Evolutionary conservation across 2,888 invertebrate species (phyloP), one percentile per base, ranked within the genome.

Genomic region (Agrochola lota): DNA sequence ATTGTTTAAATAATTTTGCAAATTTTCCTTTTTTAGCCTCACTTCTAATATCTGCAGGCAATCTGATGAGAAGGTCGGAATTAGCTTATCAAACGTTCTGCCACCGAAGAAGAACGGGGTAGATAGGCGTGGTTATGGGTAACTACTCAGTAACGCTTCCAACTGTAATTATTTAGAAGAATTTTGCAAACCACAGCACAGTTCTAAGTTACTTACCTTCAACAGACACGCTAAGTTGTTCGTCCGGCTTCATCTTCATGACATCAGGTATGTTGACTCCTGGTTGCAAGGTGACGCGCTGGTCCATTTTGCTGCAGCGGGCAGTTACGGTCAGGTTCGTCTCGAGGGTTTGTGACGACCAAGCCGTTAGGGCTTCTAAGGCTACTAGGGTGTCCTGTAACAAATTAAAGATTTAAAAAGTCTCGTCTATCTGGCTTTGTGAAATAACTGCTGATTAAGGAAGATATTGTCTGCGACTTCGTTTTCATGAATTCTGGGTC

Each of bases 321-420:
- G 93, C 93, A 0, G 92, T 93, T 15, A 97, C 92, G 2, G 91
- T 93, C 62, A 97, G 87, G 80, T 92, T 90, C 0, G 94, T 86
- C 0, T 91, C 87, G 0, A 89, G 55, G 0, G 88, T 74, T 1
- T 90, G 84, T 0, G 93, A 86, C 0, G 94, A 94, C 95, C 97
- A 97, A n/a, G 94, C 92, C 0, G 96, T 92, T 9, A 97, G 86
- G 0, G 97, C 97, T 92, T 97, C 97, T 15, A 97, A 91, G 1
- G 97, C 97, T 71, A 97, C 95, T 49, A 97, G 92, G 0, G 97
- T 97, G 85, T 97, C 97, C 97, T 97, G 92, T 9, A n/a, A 46
- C 0, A 1, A 49, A 26, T 11, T 0, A 8, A 49, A 68, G 49
- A 30, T 23, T 49, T 15, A 30, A 49, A 23, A 30, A 68, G 1